Evolutionary conservation across 2,888 invertebrate genomes (phyloP).

Genomic region (Apantesis nais): DNA sequence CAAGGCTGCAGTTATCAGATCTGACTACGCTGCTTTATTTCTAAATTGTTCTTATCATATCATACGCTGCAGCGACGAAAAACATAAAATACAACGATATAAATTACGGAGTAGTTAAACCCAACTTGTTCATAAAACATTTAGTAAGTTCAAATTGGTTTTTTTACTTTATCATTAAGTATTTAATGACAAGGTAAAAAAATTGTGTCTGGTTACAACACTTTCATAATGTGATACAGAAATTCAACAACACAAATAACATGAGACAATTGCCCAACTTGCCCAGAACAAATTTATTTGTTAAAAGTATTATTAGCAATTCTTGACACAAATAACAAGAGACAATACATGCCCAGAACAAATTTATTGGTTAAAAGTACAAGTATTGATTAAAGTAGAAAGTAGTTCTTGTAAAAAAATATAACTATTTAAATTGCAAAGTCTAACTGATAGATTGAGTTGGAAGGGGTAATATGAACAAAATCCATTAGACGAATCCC

Average conservation of each 20-base stretch:
- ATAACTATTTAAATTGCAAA: slow-evolving; percentile 49
- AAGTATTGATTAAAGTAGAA: slow-evolving; percentile 6
- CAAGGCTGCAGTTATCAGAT: background rate
- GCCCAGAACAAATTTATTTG: background rate
- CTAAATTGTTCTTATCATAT: background rate
- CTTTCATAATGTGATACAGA: background rate
- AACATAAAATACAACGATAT: too few relatives aligned
- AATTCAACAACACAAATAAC: background rate
- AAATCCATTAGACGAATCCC: slow-evolving; percentile 80
- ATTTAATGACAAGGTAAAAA: too few relatives aligned
- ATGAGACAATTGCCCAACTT: background rate
- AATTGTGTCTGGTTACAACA: background rate
- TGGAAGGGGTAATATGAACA: slow-evolving; percentile 66
- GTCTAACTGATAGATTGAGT: slow-evolving; percentile 63
- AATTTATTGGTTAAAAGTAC: slow-evolving; percentile 6
- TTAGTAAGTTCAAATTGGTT: background rate
- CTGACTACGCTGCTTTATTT: too few relatives aligned
- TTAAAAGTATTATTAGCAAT: too few relatives aligned
- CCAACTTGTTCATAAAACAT: background rate
- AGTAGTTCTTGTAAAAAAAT: slow-evolving; percentile 27
- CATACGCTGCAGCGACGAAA: too few relatives aligned
- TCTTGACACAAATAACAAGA: too few relatives aligned
- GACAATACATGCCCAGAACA: background rate
- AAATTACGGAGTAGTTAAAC: background rate
- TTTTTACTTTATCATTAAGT: too few relatives aligned